Evolutionary conservation across 2,797 vertebrate genomes (phyloP).

Genomic region (Scleropages formosus): DNA sequence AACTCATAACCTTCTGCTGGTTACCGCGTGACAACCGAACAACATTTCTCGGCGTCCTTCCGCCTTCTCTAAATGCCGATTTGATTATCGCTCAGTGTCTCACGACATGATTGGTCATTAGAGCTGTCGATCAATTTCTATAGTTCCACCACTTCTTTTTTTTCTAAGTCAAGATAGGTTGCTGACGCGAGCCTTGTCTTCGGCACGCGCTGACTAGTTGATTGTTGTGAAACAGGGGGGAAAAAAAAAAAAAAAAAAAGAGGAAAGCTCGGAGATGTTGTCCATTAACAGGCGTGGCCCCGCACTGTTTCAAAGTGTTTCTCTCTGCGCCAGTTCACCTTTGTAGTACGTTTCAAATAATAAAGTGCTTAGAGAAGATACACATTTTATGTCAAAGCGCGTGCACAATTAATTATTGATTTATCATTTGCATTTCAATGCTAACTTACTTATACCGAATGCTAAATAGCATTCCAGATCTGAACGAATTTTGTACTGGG

Average conservation of each 20-base stretch:
- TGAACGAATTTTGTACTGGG: no score
- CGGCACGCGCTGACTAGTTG: constrained; percentile 55
- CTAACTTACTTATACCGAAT: no score
- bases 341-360: neutral
- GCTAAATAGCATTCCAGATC: no score
- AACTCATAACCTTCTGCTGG: constrained; percentile 81
- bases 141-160: constrained; percentile 36
- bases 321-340: neutral
- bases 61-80: constrained; percentile 66
- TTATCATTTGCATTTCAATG: neutral
- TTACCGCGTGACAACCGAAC: constrained; percentile 71
- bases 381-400: neutral
- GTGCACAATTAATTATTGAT: neutral
- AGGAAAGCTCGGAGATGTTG: constrained; percentile 2
- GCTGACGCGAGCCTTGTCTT: constrained; percentile 57
- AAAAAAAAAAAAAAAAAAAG: constrained; percentile 16
- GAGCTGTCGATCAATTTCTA: constrained; percentile 51
- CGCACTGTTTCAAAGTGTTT: neutral
- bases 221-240: constrained; percentile 44
- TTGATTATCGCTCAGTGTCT: constrained; percentile 66
- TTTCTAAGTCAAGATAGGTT: constrained; percentile 65
- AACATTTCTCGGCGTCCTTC: constrained; percentile 50
- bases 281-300: neutral
- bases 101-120: constrained; percentile 57
- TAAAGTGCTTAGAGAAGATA: neutral